Evolutionary conservation across 2,113 vertebrate species (phyloP).

Genomic region (Noturus placidus): DNA sequence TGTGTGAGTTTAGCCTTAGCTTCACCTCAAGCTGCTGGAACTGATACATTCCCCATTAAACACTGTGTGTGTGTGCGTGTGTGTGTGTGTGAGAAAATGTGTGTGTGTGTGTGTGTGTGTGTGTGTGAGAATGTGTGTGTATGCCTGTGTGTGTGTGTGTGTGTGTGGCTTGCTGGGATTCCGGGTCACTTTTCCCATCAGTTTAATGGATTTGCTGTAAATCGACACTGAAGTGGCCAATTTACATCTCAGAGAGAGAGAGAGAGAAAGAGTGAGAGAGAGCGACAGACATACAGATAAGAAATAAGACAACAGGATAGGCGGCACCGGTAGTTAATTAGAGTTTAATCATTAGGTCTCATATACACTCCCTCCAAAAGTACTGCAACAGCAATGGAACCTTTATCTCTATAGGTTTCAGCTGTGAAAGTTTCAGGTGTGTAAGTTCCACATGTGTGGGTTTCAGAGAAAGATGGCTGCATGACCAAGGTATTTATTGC

Average conservation of each 20-base stretch:
- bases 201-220: slow-evolving; percentile 69
- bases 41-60: slow-evolving; percentile 52
- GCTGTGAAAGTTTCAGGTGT: neutral
- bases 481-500: neutral
- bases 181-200: slow-evolving; percentile 42
- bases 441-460: neutral
- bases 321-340: too few species aligned
- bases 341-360: too few species aligned
- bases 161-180: slow-evolving; percentile 31
- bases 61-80: slow-evolving; percentile 53
- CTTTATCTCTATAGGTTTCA: neutral
- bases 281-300: neutral
- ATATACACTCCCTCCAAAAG: too few species aligned
- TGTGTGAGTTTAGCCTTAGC: neutral
- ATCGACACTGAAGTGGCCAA: slow-evolving; percentile 66
- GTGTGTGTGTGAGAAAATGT: slow-evolving; percentile 45
- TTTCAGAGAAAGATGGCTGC: neutral
- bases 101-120: neutral
- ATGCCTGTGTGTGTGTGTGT: slow-evolving; percentile 35
- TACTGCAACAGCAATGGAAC: too few species aligned
- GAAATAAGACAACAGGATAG: too few species aligned
- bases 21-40: slow-evolving; percentile 26
- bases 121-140: slow-evolving; percentile 45
- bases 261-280: neutral
- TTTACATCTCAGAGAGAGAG: slow-evolving; percentile 47